Conservation (phyloP, 2,888 invertebrate species). For the Phyllotreta cruciferae region DNA sequence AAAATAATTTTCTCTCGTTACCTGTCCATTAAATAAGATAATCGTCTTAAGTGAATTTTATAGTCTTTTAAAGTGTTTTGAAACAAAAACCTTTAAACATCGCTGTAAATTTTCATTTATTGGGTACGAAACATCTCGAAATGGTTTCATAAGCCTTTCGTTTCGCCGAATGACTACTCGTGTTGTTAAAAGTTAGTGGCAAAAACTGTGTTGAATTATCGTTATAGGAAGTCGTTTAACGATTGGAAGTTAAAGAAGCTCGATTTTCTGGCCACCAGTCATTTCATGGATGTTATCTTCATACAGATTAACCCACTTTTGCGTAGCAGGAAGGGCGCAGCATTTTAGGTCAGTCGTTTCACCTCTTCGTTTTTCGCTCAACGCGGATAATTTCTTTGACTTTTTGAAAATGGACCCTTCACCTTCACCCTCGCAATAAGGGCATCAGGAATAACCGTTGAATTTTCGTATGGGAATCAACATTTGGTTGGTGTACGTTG, state of each 20-base stretch:
- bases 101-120: slow-evolving; percentile 45
- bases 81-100: slow-evolving; percentile 28
- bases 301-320: slow-evolving; percentile 25
- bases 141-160: slow-evolving; percentile 31
- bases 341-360: slow-evolving; percentile 3
- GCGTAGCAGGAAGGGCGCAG: slow-evolving; percentile 6
- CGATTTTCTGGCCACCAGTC: slow-evolving; percentile 17
- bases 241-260: slow-evolving; percentile 18
- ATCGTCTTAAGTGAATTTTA: slow-evolving; percentile 45
- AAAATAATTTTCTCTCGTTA: slow-evolving; percentile 30
- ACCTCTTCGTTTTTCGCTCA: not conserved
- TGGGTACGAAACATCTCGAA: slow-evolving; percentile 40
- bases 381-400: no score
- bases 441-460: slow-evolving; percentile 1
- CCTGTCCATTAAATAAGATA: slow-evolving; percentile 46
- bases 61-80: slow-evolving; percentile 44
- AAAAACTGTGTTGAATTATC: slow-evolving; percentile 30
- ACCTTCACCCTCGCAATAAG: slow-evolving; percentile 1
- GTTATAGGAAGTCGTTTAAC: slow-evolving; percentile 25
- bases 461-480: slow-evolving; percentile 12
- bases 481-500: slow-evolving; percentile 5
- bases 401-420: not conserved
- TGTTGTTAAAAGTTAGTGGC: slow-evolving; percentile 30
- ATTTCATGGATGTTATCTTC: slow-evolving; percentile 22
- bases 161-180: slow-evolving; percentile 35